Conservation (phyloP, 2,888 invertebrate genomes). For the Thalpophila matura region DNA sequence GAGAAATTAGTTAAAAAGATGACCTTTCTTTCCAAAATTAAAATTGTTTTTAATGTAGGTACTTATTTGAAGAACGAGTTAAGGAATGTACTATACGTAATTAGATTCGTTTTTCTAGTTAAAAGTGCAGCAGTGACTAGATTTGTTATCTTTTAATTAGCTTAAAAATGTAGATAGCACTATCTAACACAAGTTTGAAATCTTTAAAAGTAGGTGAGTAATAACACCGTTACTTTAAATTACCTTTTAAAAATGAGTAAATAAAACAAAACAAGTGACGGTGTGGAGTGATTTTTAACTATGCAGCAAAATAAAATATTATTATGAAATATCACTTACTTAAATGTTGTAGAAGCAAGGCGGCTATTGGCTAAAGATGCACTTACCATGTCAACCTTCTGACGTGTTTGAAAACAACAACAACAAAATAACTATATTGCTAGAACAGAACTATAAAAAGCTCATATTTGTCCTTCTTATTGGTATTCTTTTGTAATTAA, state of each 20-base stretch:
- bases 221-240: too few species aligned
- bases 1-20: constrained; percentile 6
- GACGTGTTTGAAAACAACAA: too few species aligned
- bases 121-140: too few species aligned
- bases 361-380: neutral
- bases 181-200: too few species aligned
- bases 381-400: neutral
- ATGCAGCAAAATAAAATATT: neutral
- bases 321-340: constrained; percentile 5
- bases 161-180: too few species aligned
- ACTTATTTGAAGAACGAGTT: neutral
- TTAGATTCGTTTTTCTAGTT: too few species aligned
- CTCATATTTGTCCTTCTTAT: too few species aligned
- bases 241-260: too few species aligned
- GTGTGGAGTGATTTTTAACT: neutral
- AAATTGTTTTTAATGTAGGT: neutral
- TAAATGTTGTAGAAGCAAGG: neutral
- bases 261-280: too few species aligned
- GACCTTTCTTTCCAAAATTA: constrained; percentile 6
- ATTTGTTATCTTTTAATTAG: too few species aligned
- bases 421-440: neutral
- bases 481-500: too few species aligned
- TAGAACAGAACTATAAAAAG: neutral
- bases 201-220: too few species aligned
- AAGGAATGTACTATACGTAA: neutral